Conservation (phyloP, 2,797 vertebrate species). For the Neoniphon sammara region DNA sequence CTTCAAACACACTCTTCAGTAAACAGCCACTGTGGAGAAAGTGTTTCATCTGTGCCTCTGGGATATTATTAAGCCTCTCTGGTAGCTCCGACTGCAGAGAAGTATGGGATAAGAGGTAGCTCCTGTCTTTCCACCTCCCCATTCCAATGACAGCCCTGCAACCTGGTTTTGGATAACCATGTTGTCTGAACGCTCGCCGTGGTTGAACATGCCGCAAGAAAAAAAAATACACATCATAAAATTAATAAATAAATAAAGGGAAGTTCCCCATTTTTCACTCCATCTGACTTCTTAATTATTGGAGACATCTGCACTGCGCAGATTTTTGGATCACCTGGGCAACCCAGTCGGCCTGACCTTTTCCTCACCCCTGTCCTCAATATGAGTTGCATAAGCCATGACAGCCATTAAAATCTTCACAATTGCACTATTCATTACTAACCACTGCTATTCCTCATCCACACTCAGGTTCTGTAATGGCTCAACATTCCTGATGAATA, state of each 20-base stretch:
- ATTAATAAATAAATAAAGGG: neutral
- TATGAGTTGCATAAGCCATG: constrained; percentile 55
- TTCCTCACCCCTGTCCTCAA: constrained; percentile 52
- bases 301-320: constrained; percentile 20
- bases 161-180: constrained; percentile 52
- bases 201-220: constrained; percentile 45
- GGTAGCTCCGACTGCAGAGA: constrained; percentile 89
- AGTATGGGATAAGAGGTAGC: constrained; percentile 89
- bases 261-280: constrained; percentile 12
- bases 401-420: constrained; percentile 66
- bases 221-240: constrained; percentile 5
- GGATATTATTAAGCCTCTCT: constrained; percentile 98
- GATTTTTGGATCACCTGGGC: constrained; percentile 41
- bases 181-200: constrained; percentile 30
- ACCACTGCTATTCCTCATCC: constrained; percentile 38
- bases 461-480: constrained; percentile 37
- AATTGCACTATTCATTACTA: constrained; percentile 60
- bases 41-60: constrained; percentile 97
- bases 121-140: constrained; percentile 85
- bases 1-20: constrained; percentile 96
- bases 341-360: constrained; percentile 53
- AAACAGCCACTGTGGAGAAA: constrained; percentile 94
- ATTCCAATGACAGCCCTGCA: constrained; percentile 77
- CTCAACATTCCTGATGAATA: constrained; percentile 55
- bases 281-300: constrained; percentile 39